Evolutionary conservation across 2,113 vertebrate species (phyloP).

Genomic region (Lamprologus speciosus): DNA sequence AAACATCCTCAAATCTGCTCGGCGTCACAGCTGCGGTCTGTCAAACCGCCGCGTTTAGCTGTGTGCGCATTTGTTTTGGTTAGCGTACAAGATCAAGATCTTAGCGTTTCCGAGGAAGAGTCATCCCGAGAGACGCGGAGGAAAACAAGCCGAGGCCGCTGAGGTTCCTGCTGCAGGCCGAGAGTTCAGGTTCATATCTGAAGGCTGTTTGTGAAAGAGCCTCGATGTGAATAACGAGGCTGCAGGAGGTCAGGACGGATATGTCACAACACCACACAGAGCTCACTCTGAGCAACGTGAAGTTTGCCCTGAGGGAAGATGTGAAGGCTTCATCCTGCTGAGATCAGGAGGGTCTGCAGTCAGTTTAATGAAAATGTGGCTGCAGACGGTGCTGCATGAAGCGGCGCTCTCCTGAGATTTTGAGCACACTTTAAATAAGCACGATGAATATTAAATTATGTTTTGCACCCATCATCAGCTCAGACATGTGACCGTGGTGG

Average conservation of each 20-base stretch:
- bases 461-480: neutral
- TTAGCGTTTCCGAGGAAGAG: neutral
- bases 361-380: neutral
- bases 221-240: neutral
- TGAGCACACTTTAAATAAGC: neutral
- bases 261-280: neutral
- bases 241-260: neutral
- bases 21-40: neutral
- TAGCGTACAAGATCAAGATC: neutral
- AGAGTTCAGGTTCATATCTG: neutral
- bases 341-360: neutral
- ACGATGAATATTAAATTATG: neutral
- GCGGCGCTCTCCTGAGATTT: neutral
- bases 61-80: neutral
- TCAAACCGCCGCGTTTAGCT: neutral
- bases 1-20: neutral
- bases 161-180: neutral
- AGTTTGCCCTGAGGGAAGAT: neutral
- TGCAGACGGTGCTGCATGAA: neutral
- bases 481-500: neutral
- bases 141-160: neutral
- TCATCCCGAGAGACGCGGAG: neutral
- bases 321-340: rapidly evolving
- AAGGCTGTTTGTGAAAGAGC: neutral
- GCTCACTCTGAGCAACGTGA: neutral